Evolutionary conservation across 1,140 invertebrate species (phyloP), one percentile per base, ranked within the genome.

Genomic region (Hylaeus anthracinus): DNA sequence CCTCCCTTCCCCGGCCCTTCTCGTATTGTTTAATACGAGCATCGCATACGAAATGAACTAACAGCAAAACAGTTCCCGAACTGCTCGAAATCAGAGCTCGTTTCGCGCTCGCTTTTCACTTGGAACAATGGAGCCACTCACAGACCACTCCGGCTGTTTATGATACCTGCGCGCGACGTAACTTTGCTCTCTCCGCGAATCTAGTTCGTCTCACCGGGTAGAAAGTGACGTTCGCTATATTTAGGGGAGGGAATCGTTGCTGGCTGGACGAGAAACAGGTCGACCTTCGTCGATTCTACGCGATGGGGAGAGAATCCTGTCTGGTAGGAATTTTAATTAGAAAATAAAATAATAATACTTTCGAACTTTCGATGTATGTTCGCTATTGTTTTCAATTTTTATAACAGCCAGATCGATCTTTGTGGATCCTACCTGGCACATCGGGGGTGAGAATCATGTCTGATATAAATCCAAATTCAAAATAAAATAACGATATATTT

Each of bases 141-240:
- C 61, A 45, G 70, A 65, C 5, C 65, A 65, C 70, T 43, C 26
- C 12, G 55, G 67, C 53, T 78, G 82, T 72, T 75, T 84, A 64
- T 67, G 56, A 72, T 69, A 81, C 72, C 67, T 81, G 76, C 84
- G 72, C 71, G 53, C 58, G 72, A 84, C 78, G 70, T 76, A 82
- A 85, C 85, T 86, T 85, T 48, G 48, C 79, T 78, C 69, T 78
- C 69, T 81, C 53, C 41, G 45, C 37, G 72, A 78, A 85, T 82
- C 63, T 71, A 82, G 69, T 70, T 71, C 55, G 51, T 63, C 73
- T 48, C 81, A 56, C 71, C 76, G 70, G 81, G 75, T 85, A 76
- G 70, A 72, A 73, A 85, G 78, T 76, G 67, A 14, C 48, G 58
- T 63, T 73, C 39, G 55, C 58, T 79, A 83, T 73, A 65, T 55